Percentiles rank a stretch among this genome's conserved stretches.
Evolutionary conservation across 2,888 invertebrate genomes (phyloP).

Genomic region (Dysmachus trigonus): DNA sequence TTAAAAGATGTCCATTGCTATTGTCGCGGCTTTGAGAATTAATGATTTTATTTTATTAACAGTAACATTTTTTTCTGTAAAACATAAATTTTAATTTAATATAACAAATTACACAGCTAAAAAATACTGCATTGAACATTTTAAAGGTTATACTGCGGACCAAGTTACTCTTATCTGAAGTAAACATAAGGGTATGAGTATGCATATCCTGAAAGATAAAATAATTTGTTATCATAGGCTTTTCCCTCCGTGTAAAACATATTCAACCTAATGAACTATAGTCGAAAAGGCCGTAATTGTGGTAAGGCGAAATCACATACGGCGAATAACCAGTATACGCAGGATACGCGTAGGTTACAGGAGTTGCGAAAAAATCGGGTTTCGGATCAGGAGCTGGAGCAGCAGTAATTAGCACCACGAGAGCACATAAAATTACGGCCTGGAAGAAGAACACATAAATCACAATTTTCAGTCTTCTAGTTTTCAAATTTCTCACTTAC

Average conservation of each 20-base stretch:
- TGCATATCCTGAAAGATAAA: slow-evolving; percentile 39
- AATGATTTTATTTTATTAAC: not conserved
- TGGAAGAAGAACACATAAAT: not conserved
- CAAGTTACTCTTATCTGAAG: slow-evolving; percentile 2
- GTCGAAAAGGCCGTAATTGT: not conserved
- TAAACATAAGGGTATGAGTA: slow-evolving; percentile 42
- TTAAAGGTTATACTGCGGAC: not conserved
- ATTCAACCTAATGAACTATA: slow-evolving; percentile 41
- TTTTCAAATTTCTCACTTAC: slow-evolving; percentile 39
- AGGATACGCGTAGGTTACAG: slow-evolving; percentile 32
- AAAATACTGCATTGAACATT: not conserved
- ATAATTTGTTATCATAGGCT: not conserved
- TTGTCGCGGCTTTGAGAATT: too few species aligned
- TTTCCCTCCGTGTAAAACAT: not conserved
- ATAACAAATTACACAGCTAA: not conserved
- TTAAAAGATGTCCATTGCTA: not conserved
- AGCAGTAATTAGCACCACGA: slow-evolving; percentile 29
- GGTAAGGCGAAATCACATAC: slow-evolving; percentile 46
- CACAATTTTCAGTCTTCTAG: not conserved
- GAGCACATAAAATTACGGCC: slow-evolving; percentile 44
- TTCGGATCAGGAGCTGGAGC: slow-evolving; percentile 47
- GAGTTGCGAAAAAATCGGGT: slow-evolving; percentile 36
- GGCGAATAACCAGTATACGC: slow-evolving; percentile 42
- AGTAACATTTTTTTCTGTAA: not conserved
- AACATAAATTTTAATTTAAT: not conserved